Percentiles rank a stretch among this genome's conserved stretches.
These are phyloP conservation scores for Sternotherus odoratus DNA, from an alignment of 2,797 vertebrate species.

Conservation along the genomic window DNA sequence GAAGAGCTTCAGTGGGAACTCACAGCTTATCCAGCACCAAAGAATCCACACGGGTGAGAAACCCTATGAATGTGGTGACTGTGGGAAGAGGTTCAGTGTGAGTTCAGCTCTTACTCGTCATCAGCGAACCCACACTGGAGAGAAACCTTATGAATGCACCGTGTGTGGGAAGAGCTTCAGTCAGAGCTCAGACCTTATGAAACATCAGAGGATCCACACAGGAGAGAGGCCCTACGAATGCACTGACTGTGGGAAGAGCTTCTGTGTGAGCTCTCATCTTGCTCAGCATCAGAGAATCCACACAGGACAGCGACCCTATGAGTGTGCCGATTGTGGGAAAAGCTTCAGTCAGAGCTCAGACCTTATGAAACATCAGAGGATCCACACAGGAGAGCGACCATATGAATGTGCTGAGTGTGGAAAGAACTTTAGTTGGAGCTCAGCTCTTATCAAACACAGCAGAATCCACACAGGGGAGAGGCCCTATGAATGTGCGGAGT, in stretches of 20 bases:
- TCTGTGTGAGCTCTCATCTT: conserved; percentile 69
- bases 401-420: conserved; percentile 49
- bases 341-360: conserved; percentile 71
- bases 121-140: conserved; percentile 75
- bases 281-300: conserved; percentile 67
- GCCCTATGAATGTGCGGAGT: conserved; percentile 67
- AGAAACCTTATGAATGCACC: conserved; percentile 74
- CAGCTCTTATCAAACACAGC: conserved; percentile 75
- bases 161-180: conserved; percentile 76
- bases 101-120: conserved; percentile 75
- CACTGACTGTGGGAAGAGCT: conserved; percentile 75
- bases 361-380: conserved; percentile 70
- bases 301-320: conserved; percentile 33
- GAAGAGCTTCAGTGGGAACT: conserved; percentile 75
- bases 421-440: conserved; percentile 49
- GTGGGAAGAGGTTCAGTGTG: conserved; percentile 47
- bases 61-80: conserved; percentile 54
- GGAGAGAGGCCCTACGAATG: conserved; percentile 73
- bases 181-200: conserved; percentile 73
- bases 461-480: conserved; percentile 65
- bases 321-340: conserved; percentile 69
- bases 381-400: conserved; percentile 75
- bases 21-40: conserved; percentile 71
- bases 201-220: conserved; percentile 74
- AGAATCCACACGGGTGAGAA: conserved; percentile 73